These are phyloP conservation scores for Tetrax tetrax DNA, from an alignment of 2,113 vertebrate genomes.

Conservation along the genomic window DNA sequence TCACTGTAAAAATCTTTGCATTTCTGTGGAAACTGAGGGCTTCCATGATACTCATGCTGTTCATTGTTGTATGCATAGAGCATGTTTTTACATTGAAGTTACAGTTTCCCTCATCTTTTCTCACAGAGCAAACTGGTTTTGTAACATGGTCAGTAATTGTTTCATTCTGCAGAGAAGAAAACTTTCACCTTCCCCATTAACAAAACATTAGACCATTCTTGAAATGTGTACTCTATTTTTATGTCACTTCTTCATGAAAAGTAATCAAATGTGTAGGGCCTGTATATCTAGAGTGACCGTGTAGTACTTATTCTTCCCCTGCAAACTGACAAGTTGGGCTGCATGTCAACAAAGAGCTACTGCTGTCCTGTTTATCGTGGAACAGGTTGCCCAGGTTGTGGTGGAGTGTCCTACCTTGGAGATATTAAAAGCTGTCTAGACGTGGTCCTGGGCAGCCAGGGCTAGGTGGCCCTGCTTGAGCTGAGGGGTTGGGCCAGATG, in stretches of 20 bases:
- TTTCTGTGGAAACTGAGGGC: neutral
- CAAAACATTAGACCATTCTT: neutral
- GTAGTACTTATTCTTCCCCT: neutral
- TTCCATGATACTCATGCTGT: neutral
- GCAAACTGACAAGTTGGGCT: neutral
- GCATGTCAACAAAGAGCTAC: neutral
- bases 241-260: neutral
- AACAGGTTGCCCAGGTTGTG: neutral
- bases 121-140: fast-evolving
- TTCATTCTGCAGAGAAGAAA: neutral
- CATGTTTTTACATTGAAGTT: neutral
- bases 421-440: neutral
- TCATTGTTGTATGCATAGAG: neutral
- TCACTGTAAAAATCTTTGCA: neutral
- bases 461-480: neutral
- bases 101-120: neutral
- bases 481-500: neutral
- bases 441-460: neutral
- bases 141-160: neutral
- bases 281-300: neutral
- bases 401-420: neutral
- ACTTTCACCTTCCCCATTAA: neutral
- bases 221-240: neutral
- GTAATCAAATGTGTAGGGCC: neutral
- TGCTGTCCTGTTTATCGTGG: neutral